phyloP scores from a whole-genome alignment of 2,113 vertebrate genomes.

The Sakesphorus luctuosus region DNA sequence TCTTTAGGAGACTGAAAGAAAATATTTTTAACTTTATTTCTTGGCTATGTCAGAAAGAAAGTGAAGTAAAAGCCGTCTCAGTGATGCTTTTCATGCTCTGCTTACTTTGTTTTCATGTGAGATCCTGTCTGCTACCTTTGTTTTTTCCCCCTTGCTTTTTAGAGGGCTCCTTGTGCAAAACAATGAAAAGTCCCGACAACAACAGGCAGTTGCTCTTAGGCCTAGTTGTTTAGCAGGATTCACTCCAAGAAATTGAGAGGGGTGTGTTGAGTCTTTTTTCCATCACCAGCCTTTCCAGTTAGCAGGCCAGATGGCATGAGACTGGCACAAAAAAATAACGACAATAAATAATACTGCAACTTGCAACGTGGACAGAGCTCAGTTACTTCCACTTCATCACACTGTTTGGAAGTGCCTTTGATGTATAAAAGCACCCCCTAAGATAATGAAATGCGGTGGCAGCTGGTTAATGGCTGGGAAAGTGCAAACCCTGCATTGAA shows the following conservation, averaged over 20 bases:
- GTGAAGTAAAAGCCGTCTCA: slow-evolving; percentile 57
- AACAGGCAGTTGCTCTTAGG: slow-evolving; percentile 63
- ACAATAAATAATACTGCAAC: slow-evolving; percentile 50
- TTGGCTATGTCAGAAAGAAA: slow-evolving; percentile 42
- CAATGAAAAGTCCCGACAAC: slow-evolving; percentile 64
- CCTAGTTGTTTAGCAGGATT: slow-evolving; percentile 70
- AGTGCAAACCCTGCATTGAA: slow-evolving; percentile 82
- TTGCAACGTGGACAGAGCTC: slow-evolving; percentile 68
- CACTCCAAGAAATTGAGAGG: slow-evolving; percentile 74
- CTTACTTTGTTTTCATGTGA: slow-evolving; percentile 50
- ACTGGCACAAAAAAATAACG: neutral
- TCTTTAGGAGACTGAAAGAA: slow-evolving; percentile 36
- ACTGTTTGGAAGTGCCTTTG: slow-evolving; percentile 80
- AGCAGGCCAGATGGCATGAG: slow-evolving; percentile 80
- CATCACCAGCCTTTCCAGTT: slow-evolving; percentile 53
- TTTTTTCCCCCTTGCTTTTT: slow-evolving; percentile 5
- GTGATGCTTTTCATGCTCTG: slow-evolving; percentile 25
- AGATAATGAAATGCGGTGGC: slow-evolving; percentile 85
- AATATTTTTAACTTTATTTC: slow-evolving; percentile 33
- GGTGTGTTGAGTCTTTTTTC: slow-evolving; percentile 47
- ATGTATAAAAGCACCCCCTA: slow-evolving; percentile 73
- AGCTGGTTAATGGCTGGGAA: slow-evolving; percentile 87
- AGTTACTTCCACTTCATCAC: slow-evolving; percentile 81
- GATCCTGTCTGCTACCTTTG: slow-evolving; percentile 53
- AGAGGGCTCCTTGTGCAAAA: slow-evolving; percentile 50